These are phyloP conservation scores for Oncorhynchus gorbuscha DNA, from an alignment of 2,113 vertebrate species.

Conservation along the genomic window DNA sequence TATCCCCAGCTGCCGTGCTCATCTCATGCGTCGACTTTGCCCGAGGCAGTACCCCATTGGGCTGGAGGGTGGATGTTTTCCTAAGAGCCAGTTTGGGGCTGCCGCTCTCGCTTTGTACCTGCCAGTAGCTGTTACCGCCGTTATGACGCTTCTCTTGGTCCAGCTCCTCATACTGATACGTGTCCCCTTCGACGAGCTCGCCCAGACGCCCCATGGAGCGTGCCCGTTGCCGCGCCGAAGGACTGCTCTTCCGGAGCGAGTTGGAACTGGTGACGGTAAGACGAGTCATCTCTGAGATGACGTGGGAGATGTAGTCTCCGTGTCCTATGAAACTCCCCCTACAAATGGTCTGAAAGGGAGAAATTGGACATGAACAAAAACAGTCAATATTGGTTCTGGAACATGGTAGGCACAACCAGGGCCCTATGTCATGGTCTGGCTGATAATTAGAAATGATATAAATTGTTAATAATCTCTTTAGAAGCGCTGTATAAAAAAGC, in stretches of 20 bases:
- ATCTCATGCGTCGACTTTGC: conserved; percentile 77
- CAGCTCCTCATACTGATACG: conserved; percentile 78
- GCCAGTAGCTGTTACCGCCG: conserved; percentile 75
- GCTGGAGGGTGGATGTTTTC: conserved; percentile 51
- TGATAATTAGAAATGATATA: too few relatives aligned
- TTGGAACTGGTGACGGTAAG: conserved; percentile 87
- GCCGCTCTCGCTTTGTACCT: conserved; percentile 68
- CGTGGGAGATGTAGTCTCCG: conserved; percentile 84
- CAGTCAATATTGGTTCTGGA: neutral
- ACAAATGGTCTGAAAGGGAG: conserved; percentile 77
- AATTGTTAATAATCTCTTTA: too few relatives aligned
- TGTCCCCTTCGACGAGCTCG: conserved; percentile 72
- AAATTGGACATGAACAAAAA: neutral
- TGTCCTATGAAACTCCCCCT: conserved; percentile 83
- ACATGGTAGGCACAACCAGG: too few relatives aligned
- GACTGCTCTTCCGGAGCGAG: conserved; percentile 82
- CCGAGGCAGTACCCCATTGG: conserved; percentile 74
- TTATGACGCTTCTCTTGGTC: conserved; percentile 58
- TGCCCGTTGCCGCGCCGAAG: conserved; percentile 78
- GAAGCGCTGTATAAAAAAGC: too few relatives aligned
- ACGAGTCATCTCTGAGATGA: conserved; percentile 83
- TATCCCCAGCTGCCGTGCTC: neutral
- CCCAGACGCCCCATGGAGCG: conserved; percentile 83
- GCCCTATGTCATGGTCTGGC: too few relatives aligned
- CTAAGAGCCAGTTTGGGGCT: conserved; percentile 74